phyloP scores from a whole-genome alignment of 92 coral and sea anemone species.

The Phenganax marumi region DNA sequence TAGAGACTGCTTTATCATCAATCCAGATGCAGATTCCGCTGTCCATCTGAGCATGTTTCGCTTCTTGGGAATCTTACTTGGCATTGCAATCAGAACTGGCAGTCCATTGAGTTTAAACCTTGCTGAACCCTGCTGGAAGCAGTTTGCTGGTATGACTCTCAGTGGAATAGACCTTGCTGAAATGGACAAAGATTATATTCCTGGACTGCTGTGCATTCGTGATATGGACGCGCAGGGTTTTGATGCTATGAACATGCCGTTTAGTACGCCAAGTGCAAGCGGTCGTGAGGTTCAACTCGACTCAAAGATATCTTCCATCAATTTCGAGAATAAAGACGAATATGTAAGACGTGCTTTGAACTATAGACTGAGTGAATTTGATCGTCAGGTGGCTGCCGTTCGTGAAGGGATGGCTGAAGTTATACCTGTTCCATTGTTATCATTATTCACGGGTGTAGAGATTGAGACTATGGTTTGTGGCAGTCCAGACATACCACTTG shows the following conservation, averaged over 20 bases:
- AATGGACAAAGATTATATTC: constrained; percentile 97
- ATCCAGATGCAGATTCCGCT: constrained; percentile 74
- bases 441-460: constrained; percentile 93
- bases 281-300: constrained; percentile 90
- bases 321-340: constrained; percentile 87
- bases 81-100: constrained; percentile 96
- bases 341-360: constrained; percentile 83
- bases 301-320: constrained; percentile 66
- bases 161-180: constrained; percentile 91
- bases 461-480: constrained; percentile 99
- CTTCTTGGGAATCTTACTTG: constrained; percentile 83
- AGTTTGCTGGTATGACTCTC: constrained; percentile 83
- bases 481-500: constrained; percentile 97
- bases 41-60: constrained; percentile 85
- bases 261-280: constrained; percentile 98
- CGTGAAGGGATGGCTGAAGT: constrained; percentile 99
- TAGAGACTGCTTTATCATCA: constrained; percentile 94
- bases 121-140: constrained; percentile 99
- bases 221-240: constrained; percentile 89
- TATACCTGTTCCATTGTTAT: constrained; percentile 90
- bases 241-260: constrained; percentile 99
- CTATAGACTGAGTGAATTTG: constrained; percentile 88
- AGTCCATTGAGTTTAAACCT: constrained; percentile 93
- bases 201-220: constrained; percentile 96
- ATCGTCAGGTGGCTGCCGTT: constrained; percentile 82